Evolutionary conservation across 2,113 vertebrate species (phyloP).

Genomic region (Pithys albifrons): DNA sequence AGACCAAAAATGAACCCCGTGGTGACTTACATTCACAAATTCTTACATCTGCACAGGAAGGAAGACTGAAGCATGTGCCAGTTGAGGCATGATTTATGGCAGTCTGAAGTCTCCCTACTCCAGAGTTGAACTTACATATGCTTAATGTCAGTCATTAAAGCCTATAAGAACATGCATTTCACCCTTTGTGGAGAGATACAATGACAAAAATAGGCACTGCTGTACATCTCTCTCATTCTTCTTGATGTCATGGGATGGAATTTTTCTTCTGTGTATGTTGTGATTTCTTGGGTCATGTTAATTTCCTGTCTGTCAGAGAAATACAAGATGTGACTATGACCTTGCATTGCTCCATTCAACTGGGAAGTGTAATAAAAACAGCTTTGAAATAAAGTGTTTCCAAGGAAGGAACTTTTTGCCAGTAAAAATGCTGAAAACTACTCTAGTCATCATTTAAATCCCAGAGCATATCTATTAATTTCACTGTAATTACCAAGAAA

Average conservation of each 20-base stretch:
- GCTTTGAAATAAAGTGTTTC: constrained; percentile 50
- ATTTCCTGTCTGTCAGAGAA: constrained; percentile 45
- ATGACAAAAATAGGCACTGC: neutral
- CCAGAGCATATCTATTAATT: constrained; percentile 51
- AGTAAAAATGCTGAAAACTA: constrained; percentile 48
- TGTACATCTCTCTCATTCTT: neutral
- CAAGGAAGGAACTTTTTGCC: constrained; percentile 9
- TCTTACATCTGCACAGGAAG: neutral
- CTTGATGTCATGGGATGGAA: neutral
- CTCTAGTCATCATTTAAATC: constrained; percentile 39
- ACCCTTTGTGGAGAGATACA: neutral
- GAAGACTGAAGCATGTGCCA: neutral
- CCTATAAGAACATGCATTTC: neutral
- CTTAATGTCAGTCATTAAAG: neutral
- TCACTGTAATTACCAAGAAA: constrained; percentile 43
- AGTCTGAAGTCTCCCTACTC: neutral
- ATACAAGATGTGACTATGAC: neutral
- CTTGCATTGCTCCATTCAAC: neutral
- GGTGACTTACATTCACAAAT: neutral
- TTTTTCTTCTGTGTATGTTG: neutral
- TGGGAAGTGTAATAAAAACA: constrained; percentile 29
- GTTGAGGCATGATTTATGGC: neutral
- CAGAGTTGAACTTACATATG: neutral
- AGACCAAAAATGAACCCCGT: neutral
- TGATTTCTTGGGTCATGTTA: constrained; percentile 20